These are phyloP conservation scores for Mus musculus DNA, from an alignment of 2,113 vertebrate species.

Conservation along the genomic window DNA sequence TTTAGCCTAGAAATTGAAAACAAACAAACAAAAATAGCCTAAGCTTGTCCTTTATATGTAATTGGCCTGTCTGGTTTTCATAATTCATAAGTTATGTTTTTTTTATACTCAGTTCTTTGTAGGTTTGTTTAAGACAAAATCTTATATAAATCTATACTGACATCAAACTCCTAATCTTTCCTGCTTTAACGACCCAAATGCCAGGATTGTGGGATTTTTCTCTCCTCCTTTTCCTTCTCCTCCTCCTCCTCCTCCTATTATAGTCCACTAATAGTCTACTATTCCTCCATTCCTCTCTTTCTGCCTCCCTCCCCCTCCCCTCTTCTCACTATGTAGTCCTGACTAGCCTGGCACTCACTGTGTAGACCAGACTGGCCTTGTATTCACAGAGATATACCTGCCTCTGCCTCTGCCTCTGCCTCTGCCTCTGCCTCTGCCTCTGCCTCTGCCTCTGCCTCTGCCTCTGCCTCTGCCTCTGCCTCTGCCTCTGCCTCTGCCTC, in stretches of 20 bases:
- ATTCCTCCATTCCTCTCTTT: neutral
- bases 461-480: too few species aligned
- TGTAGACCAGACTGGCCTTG: neutral
- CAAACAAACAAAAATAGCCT: neutral
- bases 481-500: too few species aligned
- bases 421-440: too few species aligned
- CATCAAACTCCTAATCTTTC: neutral
- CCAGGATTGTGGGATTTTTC: neutral
- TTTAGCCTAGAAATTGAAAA: neutral
- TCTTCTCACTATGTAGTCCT: neutral
- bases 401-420: neutral
- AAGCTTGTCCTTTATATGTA: neutral
- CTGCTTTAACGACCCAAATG: neutral
- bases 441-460: too few species aligned
- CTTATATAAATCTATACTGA: neutral
- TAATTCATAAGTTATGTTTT: neutral
- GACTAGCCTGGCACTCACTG: neutral
- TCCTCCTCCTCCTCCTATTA: neutral
- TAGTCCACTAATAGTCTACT: too few species aligned
- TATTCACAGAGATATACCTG: neutral
- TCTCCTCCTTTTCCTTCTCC: neutral
- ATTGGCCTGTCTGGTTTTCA: neutral
- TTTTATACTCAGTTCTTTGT: neutral
- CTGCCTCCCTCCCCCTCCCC: neutral
- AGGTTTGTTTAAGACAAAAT: neutral